phyloP scores from a whole-genome alignment of 2,888 invertebrate genomes.

The Schrankia costaestrigalis region DNA sequence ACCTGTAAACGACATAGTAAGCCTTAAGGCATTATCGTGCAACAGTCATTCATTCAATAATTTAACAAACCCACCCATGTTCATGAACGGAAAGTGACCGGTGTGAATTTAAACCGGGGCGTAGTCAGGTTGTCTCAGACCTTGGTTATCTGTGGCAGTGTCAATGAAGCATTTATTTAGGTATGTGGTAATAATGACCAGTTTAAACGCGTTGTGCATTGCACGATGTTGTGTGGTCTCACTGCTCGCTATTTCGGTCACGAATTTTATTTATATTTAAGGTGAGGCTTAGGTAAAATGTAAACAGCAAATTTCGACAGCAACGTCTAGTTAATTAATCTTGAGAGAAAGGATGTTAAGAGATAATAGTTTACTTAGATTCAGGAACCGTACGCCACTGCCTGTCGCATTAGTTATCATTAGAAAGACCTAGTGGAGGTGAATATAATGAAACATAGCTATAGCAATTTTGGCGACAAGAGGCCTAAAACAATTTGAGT shows the following conservation, averaged over 20 bases:
- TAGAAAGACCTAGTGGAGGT: no score
- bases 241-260: constrained; percentile 6
- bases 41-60: no score
- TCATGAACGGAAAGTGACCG: constrained; percentile 54
- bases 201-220: constrained; percentile 22
- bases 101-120: constrained; percentile 34
- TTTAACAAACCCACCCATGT: constrained; percentile 36
- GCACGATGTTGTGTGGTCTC: constrained; percentile 17
- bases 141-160: constrained; percentile 48
- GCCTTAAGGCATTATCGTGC: constrained; percentile 8
- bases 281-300: not conserved
- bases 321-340: no score
- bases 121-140: constrained; percentile 42
- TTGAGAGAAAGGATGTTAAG: no score
- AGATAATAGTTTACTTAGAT: no score
- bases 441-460: no score
- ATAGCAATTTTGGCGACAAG: no score
- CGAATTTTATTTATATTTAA: not conserved
- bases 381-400: no score
- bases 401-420: no score
- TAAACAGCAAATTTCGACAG: no score
- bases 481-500: no score
- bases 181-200: constrained; percentile 42
- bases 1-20: no score
- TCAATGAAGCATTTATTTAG: constrained; percentile 43